Evolutionary conservation across 2,888 invertebrate genomes (phyloP), one percentile per base, ranked within the genome.

Genomic region (Byasa hedistus): DNA sequence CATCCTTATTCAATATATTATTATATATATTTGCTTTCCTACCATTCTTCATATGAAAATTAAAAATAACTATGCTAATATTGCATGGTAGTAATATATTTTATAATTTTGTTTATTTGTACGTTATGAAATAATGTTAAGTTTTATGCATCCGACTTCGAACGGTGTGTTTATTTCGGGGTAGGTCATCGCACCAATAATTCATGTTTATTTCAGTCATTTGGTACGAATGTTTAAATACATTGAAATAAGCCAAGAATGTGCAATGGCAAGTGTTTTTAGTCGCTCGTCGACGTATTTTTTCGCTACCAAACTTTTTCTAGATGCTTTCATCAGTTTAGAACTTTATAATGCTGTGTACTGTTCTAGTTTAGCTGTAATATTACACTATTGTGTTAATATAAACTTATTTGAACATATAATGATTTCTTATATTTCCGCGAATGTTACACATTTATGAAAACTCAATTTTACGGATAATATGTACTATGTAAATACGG

Each of bases 121-220:
- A 19, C 55, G 55, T 52, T 60, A 55, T 61, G 54, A 61, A 61
- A 55, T 24, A 23, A 4, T 61, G 32, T 21, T 36, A 17, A 36
- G 23, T 19, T 57, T 36, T 21, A 58, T 23, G 3, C 44, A 52
- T 52, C 52, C 15, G 58, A 19, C 19, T n/a, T 44, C 44, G 17
- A 15, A 0, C 44, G 4, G 17, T 17, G 17, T 55, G 12, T 56
- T 27, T 27, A 44, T 59, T 58, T 64, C 59, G n/a, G 17, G 44
- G 17, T 7, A 44, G 64, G 64, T 64, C 59, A 64, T 59, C 54
- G 64, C 54, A 64, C 64, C 59, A 44, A 55, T 57, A 44, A 58
- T 61, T 51, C 36, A 59, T 44, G 44, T 58, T 64, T 64, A 59
- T 64, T 64, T 59, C 27, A 39, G 59, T 44, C 52, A 64, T 4